phyloP scores from a whole-genome alignment of 2,888 invertebrate species.

The Ethmia dodecea region DNA sequence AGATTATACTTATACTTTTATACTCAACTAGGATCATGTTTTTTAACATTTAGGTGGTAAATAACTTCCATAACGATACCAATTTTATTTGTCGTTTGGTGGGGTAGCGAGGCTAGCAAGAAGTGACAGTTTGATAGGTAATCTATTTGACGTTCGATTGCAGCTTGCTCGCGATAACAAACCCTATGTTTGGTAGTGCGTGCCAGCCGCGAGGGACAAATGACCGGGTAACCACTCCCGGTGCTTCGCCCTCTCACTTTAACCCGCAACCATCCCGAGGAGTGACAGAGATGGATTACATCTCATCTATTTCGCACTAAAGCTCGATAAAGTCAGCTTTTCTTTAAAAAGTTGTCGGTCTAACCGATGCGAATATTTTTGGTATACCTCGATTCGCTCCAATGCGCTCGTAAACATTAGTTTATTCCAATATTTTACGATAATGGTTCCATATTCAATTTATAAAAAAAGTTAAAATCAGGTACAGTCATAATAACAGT shows the following conservation, averaged over 20 bases:
- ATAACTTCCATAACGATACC: no score
- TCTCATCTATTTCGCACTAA: constrained; percentile 55
- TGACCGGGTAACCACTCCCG: constrained; percentile 64
- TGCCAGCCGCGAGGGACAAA: constrained; percentile 58
- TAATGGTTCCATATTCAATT: no score
- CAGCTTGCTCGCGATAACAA: constrained; percentile 24
- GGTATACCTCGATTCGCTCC: no score
- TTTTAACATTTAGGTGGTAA: no score
- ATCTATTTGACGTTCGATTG: constrained; percentile 29
- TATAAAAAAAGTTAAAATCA: constrained; percentile 16
- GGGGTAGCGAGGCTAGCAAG: no score
- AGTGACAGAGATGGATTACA: constrained; percentile 58
- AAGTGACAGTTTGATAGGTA: constrained; percentile 26
- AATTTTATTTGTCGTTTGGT: no score
- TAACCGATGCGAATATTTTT: no score
- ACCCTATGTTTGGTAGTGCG: constrained; percentile 38
- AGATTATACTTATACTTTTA: no score
- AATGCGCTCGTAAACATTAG: no score
- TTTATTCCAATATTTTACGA: no score
- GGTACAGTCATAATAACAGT: constrained; percentile 36
- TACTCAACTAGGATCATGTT: no score
- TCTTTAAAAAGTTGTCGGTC: constrained; percentile 56
- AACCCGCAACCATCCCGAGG: constrained; percentile 33
- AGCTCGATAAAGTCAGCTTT: constrained; percentile 70
- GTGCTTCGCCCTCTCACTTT: constrained; percentile 48